These are phyloP conservation scores for Melikaiella ostensackeni DNA, from an alignment of 2,888 invertebrate genomes.

Conservation along the genomic window DNA sequence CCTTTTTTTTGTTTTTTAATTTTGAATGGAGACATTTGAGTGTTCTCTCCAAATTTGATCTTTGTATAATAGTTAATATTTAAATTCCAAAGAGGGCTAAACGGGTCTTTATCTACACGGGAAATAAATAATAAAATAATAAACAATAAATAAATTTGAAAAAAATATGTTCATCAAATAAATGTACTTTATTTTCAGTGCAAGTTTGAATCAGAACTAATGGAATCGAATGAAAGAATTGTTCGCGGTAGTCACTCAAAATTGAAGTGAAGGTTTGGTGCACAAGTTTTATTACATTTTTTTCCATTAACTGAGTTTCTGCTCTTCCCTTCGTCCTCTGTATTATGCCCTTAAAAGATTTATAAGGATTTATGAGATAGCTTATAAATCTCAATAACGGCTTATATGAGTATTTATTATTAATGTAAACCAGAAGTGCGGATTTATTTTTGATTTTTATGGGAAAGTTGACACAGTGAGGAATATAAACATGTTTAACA, in stretches of 20 bases:
- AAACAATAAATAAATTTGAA: too few species aligned
- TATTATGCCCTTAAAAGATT: conserved; percentile 25
- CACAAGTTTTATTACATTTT: conserved; percentile 36
- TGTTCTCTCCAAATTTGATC: too few species aligned
- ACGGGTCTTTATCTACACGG: too few species aligned
- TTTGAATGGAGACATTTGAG: too few species aligned
- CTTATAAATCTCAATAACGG: conserved; percentile 31
- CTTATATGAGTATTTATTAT: not conserved
- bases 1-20: too few species aligned
- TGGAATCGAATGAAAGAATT: not conserved
- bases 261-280: conserved; percentile 6
- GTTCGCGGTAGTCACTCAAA: not conserved
- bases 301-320: conserved; percentile 26
- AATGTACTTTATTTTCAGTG: not conserved
- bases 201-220: not conserved
- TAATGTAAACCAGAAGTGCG: conserved; percentile 24
- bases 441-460: conserved; percentile 18
- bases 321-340: conserved; percentile 13
- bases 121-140: too few species aligned
- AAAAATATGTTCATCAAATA: too few species aligned
- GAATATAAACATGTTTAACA: not conserved
- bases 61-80: too few species aligned
- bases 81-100: too few species aligned
- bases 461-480: not conserved
- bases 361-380: conserved; percentile 34